Evolutionary conservation across 2,797 vertebrate genomes (phyloP).

Genomic region (Labeo calbasu): DNA sequence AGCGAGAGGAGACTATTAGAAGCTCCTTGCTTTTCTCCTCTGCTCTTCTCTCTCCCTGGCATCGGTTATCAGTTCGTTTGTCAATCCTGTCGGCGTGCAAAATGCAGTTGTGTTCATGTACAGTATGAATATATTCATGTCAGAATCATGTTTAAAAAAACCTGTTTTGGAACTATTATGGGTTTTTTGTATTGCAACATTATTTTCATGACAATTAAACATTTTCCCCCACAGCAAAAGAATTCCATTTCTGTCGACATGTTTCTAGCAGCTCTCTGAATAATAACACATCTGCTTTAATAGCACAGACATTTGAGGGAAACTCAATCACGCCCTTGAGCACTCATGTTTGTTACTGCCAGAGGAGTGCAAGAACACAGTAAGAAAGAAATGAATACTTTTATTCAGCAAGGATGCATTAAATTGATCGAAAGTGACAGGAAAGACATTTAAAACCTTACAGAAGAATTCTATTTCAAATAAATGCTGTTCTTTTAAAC

Average conservation of each 20-base stretch:
- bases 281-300: conserved; percentile 4
- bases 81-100: neutral
- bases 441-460: neutral
- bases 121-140: neutral
- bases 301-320: neutral
- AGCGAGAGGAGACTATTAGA: conserved; percentile 37
- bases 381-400: neutral
- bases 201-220: conserved; percentile 5
- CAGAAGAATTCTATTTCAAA: neutral
- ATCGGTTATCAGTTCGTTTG: neutral
- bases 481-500: neutral
- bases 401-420: neutral
- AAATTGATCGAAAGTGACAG: neutral
- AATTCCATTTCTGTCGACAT: neutral
- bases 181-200: neutral
- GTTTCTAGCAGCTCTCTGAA: neutral
- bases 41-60: neutral
- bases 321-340: neutral
- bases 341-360: neutral
- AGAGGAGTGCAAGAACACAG: neutral
- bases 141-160: neutral
- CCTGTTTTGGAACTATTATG: neutral
- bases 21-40: conserved; percentile 2
- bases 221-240: neutral
- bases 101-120: neutral